A percentile compares a stretch with the other conserved stretches of the same genome.
Conservation (phyloP, 1,140 invertebrate species). For the Hirudo medicinalis region DNA sequence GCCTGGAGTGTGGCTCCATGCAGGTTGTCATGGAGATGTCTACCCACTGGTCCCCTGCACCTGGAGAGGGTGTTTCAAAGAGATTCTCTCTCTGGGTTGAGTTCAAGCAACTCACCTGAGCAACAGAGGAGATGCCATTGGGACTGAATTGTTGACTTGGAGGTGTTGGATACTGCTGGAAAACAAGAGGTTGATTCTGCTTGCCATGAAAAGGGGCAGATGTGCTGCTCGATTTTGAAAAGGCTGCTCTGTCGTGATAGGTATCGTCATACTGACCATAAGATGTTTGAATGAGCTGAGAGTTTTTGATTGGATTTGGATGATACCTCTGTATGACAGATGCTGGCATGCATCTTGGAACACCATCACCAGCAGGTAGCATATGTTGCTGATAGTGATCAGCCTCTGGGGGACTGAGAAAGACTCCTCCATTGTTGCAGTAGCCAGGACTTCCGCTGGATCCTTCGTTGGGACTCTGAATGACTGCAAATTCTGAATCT, state of each 20-base stretch:
- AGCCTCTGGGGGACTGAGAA: background rate
- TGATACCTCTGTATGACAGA: background rate
- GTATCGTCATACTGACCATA: no score
- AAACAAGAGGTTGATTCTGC: background rate
- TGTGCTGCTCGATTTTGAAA: no score
- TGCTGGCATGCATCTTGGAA: background rate
- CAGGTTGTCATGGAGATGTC: background rate
- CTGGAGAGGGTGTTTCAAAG: background rate
- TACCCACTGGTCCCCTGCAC: background rate
- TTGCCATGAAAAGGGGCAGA: no score
- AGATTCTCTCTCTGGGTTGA: slow-evolving; percentile 1
- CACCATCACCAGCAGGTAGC: background rate
- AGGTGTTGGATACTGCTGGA: slow-evolving; percentile 4
- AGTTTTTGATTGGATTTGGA: background rate
- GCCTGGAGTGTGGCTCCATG: background rate
- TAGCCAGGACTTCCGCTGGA: background rate
- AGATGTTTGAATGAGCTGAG: background rate
- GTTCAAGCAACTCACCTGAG: background rate
- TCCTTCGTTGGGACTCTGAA: background rate
- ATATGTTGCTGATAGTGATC: background rate
- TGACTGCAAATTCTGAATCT: slow-evolving; percentile 2
- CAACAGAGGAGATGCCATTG: background rate
- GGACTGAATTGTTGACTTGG: slow-evolving; percentile 11
- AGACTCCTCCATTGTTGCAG: background rate
- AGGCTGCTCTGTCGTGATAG: no score